A percentile compares a stretch with the other conserved stretches of the same genome.
These are phyloP conservation scores for Tachysurus vachellii DNA, from an alignment of 2,113 vertebrate genomes.

Conservation along the genomic window DNA sequence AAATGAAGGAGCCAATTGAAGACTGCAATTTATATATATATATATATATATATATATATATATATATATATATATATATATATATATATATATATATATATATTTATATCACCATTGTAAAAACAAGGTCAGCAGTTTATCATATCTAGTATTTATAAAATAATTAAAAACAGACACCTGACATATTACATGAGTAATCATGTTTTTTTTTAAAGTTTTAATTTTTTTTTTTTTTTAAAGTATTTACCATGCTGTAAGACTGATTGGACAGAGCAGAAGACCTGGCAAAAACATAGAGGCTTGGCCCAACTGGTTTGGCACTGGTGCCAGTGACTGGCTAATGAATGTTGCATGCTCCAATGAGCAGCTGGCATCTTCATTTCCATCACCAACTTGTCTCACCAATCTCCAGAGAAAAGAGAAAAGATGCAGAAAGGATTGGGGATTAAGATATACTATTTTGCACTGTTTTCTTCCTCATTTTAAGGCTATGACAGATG, in stretches of 20 bases:
- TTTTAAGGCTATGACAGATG: not conserved
- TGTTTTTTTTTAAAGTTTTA: too few relatives aligned
- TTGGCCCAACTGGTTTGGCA: slow-evolving; percentile 24
- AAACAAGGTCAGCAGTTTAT: not conserved
- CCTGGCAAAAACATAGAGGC: slow-evolving; percentile 1
- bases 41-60: too few relatives aligned
- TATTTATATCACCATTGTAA: not conserved
- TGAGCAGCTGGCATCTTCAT: slow-evolving; percentile 34
- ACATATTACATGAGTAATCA: not conserved
- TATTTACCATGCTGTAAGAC: not conserved
- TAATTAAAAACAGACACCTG: not conserved
- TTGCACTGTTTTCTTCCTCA: not conserved
- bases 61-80: not conserved
- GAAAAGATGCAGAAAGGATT: not conserved
- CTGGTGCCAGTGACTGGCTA: slow-evolving; percentile 11
- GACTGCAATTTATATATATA: not conserved
- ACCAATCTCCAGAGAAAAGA: not conserved
- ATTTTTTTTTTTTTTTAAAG: too few relatives aligned
- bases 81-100: not conserved
- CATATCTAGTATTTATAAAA: not conserved
- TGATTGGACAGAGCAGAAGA: slow-evolving; percentile 7
- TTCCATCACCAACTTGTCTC: slow-evolving; percentile 22
- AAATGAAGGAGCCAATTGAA: not conserved
- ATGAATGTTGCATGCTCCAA: slow-evolving; percentile 14
- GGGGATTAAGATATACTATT: not conserved